Conservation (phyloP, 2,113 vertebrate species). For the Heptranchias perlo region DNA sequence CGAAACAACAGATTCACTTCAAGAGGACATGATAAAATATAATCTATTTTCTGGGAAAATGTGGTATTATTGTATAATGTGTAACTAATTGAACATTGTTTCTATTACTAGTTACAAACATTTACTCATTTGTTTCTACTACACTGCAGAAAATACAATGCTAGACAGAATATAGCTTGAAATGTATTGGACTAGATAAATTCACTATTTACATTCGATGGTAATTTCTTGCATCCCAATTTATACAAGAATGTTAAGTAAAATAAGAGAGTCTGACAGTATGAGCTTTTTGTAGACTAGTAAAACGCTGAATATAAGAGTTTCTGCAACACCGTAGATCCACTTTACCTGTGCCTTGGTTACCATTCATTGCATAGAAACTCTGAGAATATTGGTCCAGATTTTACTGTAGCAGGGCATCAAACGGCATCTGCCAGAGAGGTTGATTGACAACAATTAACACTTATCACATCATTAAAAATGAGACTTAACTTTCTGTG, state of each 20-base stretch:
- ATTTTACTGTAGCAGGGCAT: no score
- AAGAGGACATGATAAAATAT: not conserved
- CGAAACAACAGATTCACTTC: not conserved
- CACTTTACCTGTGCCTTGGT: no score
- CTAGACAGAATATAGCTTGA: no score
- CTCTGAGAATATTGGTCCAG: not conserved
- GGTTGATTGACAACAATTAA: no score
- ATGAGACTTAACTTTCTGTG: no score
- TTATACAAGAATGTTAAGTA: not conserved
- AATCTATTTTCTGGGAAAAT: not conserved
- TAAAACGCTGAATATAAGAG: not conserved
- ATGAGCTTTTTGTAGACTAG: not conserved
- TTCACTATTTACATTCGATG: no score
- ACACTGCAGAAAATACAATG: no score
- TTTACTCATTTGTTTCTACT: not conserved
- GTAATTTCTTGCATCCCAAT: not conserved
- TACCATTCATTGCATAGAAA: no score
- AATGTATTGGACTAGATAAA: not conserved
- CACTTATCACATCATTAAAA: no score
- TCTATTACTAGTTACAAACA: not conserved
- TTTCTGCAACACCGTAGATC: not conserved
- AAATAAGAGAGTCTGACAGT: not conserved
- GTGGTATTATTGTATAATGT: not conserved
- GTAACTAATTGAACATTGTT: not conserved
- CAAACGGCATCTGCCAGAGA: no score